Conservation (phyloP, 2,113 vertebrate species). For the Sturnus vulgaris region DNA sequence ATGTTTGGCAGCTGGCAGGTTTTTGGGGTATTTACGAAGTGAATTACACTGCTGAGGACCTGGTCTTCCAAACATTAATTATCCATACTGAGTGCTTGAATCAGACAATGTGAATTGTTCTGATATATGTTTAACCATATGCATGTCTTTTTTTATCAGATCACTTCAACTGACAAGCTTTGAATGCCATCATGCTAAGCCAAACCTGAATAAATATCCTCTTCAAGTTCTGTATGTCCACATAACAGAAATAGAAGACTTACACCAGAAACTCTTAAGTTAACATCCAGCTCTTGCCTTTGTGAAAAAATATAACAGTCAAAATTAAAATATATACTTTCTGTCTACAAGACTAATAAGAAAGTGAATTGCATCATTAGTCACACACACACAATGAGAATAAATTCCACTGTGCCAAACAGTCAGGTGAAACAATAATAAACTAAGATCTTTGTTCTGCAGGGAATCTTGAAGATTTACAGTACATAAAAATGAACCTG, state of each 20-base stretch:
- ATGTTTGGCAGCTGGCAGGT: neutral
- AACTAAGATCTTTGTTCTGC: neutral
- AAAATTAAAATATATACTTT: neutral
- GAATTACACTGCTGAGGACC: neutral
- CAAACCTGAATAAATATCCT: neutral
- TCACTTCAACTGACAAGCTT: neutral
- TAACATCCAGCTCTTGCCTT: neutral
- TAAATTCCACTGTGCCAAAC: neutral
- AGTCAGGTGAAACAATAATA: neutral
- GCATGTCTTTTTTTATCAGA: neutral
- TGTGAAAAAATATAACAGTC: neutral
- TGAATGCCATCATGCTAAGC: neutral
- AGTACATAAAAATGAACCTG: neutral
- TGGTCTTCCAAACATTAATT: neutral
- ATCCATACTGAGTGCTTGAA: neutral
- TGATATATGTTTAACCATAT: accelerated
- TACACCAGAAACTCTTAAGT: neutral
- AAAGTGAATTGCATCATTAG: neutral
- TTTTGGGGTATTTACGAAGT: neutral
- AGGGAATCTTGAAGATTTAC: neutral
- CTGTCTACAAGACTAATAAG: neutral
- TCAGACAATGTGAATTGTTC: neutral
- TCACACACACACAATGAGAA: neutral
- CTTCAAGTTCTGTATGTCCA: neutral
- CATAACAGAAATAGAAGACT: neutral